Percentiles rank a stretch among this genome's conserved stretches.
phyloP scores from a whole-genome alignment of 2,888 invertebrate species.

The Bombylius major region DNA sequence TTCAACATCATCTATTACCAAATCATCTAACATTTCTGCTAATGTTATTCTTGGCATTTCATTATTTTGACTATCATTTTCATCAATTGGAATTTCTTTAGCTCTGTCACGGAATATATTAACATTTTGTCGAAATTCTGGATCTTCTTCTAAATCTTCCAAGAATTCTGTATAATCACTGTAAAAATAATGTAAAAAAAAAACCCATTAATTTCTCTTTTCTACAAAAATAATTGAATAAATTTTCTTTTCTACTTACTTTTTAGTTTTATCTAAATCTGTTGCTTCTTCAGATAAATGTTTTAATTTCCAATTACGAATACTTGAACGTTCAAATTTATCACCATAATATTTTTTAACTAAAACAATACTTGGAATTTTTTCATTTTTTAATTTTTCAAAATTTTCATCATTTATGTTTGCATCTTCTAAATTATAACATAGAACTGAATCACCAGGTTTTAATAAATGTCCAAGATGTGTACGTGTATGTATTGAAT shows the following conservation, averaged over 20 bases:
- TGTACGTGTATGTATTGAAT: conserved; percentile 72
- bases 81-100: conserved; percentile 42
- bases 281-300: conserved; percentile 63
- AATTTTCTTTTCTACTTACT: conserved; percentile 33
- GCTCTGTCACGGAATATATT: conserved; percentile 70
- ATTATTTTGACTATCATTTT: conserved; percentile 48
- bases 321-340: conserved; percentile 53
- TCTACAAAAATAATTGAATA: background rate
- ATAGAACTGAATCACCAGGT: conserved; percentile 85
- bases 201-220: background rate
- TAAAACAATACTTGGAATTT: conserved; percentile 82
- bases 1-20: conserved; percentile 68
- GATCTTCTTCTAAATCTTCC: conserved; percentile 95
- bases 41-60: conserved; percentile 65
- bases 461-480: conserved; percentile 90
- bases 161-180: conserved; percentile 92
- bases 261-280: conserved; percentile 47
- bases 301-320: conserved; percentile 82
- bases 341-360: conserved; percentile 85
- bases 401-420: conserved; percentile 85
- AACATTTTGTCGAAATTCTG: conserved; percentile 73
- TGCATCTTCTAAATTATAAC: conserved; percentile 79
- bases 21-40: conserved; percentile 88
- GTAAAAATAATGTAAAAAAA: conserved; percentile 20
- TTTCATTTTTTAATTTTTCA: conserved; percentile 59